These are phyloP conservation scores for Petaurus breviceps DNA, from an alignment of 2,113 vertebrate species.

Conservation along the genomic window DNA sequence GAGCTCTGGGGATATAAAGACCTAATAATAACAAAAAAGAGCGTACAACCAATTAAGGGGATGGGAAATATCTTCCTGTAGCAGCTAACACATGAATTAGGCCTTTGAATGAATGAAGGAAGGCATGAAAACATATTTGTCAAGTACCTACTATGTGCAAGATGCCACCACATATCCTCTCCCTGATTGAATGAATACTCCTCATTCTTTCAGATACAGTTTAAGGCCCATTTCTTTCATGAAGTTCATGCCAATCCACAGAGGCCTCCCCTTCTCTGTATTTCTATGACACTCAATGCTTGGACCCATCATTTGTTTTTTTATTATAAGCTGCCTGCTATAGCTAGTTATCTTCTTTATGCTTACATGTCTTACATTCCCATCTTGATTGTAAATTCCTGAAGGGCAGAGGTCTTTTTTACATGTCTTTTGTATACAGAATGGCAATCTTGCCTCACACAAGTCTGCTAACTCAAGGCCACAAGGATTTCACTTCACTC, in stretches of 20 bases:
- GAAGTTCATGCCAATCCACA: background rate
- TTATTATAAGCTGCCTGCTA: background rate
- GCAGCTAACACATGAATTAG: background rate
- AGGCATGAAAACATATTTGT: background rate
- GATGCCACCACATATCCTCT: background rate
- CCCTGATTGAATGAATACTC: background rate
- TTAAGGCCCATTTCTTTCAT: background rate
- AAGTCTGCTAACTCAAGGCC: constrained; percentile 38
- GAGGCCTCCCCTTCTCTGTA: background rate
- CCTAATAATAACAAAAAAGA: background rate
- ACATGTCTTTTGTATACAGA: background rate
- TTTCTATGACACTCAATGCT: background rate
- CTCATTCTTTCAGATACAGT: background rate
- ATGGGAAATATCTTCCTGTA: background rate
- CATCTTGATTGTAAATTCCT: background rate
- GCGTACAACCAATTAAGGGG: background rate
- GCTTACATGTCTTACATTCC: background rate
- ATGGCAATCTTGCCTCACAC: constrained; percentile 16
- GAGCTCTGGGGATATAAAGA: background rate
- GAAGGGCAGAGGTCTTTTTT: background rate
- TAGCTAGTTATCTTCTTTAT: background rate
- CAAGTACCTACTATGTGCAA: background rate
- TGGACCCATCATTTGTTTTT: background rate
- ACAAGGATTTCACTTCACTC: background rate
- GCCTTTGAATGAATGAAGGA: background rate